phyloP scores from a whole-genome alignment of 53 echinoderm and acorn worm species.

The Crossaster papposus region DNA sequence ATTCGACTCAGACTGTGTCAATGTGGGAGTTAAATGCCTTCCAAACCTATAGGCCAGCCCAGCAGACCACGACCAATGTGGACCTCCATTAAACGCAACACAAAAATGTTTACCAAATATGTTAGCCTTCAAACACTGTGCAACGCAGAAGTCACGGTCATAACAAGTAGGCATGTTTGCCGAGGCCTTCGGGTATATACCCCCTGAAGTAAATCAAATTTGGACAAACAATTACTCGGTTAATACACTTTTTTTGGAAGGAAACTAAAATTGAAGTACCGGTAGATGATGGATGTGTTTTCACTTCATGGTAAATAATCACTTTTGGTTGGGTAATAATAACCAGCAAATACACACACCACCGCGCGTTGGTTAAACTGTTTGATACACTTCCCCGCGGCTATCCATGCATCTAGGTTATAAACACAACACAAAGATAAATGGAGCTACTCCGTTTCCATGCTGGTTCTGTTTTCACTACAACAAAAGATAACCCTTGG shows the following conservation, averaged over 20 bases:
- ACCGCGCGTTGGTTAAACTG: not conserved
- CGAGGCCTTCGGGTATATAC: conserved; percentile 11
- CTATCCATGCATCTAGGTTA: conserved; percentile 9
- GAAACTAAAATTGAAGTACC: not conserved
- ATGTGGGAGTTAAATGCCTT: not conserved
- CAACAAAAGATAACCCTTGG: not conserved
- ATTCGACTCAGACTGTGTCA: no score
- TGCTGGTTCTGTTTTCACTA: not conserved
- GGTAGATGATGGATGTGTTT: conserved; percentile 18
- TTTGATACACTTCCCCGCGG: conserved; percentile 2
- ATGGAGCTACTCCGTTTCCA: not conserved
- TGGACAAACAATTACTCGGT: not conserved
- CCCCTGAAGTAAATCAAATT: conserved; percentile 24
- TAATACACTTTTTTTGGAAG: not conserved
- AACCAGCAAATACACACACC: no score
- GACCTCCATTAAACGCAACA: not conserved
- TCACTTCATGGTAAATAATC: not conserved
- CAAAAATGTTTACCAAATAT: not conserved
- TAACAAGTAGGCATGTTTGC: not conserved
- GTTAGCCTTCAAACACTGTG: conserved; percentile 8
- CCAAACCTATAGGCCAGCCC: not conserved
- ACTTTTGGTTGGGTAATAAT: not conserved
- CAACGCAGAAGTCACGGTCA: not conserved
- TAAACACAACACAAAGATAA: conserved; percentile 6
- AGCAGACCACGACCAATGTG: not conserved